Base-by-base conservation (phyloP, 1,140 invertebrate genomes). In the Neodiprion virginianus region DNA sequence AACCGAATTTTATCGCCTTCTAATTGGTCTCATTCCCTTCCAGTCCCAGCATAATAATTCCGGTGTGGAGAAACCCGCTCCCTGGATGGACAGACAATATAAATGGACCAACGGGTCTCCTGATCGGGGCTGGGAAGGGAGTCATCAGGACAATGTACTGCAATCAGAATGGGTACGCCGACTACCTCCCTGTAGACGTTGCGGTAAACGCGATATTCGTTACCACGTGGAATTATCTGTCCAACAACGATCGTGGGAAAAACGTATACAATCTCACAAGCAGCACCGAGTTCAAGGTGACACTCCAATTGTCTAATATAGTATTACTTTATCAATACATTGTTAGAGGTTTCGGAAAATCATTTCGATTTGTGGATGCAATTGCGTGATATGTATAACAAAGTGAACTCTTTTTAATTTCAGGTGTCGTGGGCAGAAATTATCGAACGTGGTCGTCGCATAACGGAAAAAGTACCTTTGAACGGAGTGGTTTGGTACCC, bases 81-180 rank as follows among this genome's bases (percentile, higher is more conserved):
- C 93, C 93, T 0, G 96, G 97, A 47, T 99, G 97, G 97, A 97
- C 96, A 2, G 97, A 98, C 81, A 98, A 97, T 83, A 93, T 96
- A 74, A 97, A 97, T 83, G 96, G 96, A 28, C 95, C 96, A 0
- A 95, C 94, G 48, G 96, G 94, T 12, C 85, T 95, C 0, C 83
- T 95, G 7, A 94, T 94, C 48, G 94, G 93, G 4, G 93, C 93
- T 66, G 95, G 96, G 48, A 97, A 96, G 89, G 96, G 96, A 8
- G 92, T 97, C 0, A 91, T 97, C 70, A 88, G 96, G 67, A 94
- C 94, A 0, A 96, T 97, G 94, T 93, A 94, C 78, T 96, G 95
- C 80, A 91, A 95, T 79, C 89, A 91, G 68, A 90, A 92, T 72
- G 91, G 92, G 61, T 94, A 95, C 77, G 95, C 96, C 0, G 96